phyloP scores from a whole-genome alignment of 2,113 vertebrate genomes.

The Nestor notabilis region DNA sequence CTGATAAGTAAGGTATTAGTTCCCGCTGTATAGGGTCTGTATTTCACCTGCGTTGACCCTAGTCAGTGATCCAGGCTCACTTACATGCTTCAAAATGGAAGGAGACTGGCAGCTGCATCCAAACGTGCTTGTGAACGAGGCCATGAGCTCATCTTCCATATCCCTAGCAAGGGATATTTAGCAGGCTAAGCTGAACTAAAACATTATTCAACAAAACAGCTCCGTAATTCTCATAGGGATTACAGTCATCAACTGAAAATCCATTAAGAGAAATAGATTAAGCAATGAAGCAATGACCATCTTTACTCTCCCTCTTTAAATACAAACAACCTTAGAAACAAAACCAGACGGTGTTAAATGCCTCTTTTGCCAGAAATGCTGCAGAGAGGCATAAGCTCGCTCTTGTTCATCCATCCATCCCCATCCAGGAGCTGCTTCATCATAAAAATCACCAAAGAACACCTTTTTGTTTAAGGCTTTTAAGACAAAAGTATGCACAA shows the following conservation, averaged over 20 bases:
- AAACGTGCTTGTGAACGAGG: background rate
- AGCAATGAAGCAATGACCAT: conserved; percentile 31
- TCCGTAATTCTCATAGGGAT: conserved; percentile 57
- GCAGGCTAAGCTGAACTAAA: conserved; percentile 20
- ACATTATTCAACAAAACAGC: conserved; percentile 35
- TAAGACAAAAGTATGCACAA: background rate
- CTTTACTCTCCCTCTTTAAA: background rate
- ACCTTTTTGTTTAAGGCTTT: background rate
- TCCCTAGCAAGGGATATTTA: background rate
- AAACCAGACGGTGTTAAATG: rapidly evolving
- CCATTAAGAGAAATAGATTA: conserved; percentile 62
- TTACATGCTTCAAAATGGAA: background rate
- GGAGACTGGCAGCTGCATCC: background rate
- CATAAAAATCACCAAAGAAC: background rate
- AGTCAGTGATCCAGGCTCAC: rapidly evolving
- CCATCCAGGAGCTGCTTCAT: background rate
- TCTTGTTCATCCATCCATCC: background rate
- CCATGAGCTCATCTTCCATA: background rate
- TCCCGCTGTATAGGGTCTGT: background rate
- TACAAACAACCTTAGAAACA: background rate
- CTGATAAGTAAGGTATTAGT: rapidly evolving
- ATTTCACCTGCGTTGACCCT: background rate
- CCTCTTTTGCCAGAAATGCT: background rate
- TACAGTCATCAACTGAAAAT: conserved; percentile 54
- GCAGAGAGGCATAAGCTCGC: background rate